Base-by-base conservation (phyloP, 1,140 invertebrate species). In the Orchesella cincta region DNA sequence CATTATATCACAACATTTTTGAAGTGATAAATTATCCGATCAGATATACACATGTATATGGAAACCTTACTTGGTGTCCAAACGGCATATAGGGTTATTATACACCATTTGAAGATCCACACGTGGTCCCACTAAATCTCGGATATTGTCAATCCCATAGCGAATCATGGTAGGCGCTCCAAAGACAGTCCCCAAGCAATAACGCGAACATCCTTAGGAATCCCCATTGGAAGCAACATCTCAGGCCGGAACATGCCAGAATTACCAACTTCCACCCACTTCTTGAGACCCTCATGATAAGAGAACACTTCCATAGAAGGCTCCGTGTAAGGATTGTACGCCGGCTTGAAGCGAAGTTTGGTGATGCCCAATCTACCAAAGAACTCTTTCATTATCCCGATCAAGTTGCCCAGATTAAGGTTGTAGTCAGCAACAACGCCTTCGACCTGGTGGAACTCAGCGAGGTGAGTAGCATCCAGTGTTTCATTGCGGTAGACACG, bases 221-320 rank as follows among this genome's bases (percentile, higher is more conserved):
- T 85, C 23, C 96, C 96, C 98, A 99, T 99, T 1, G 98, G 97
- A 62, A 95, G 85, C 74, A 99, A 86, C 95, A 99, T 95, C 88
- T 99, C 98, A 0, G 97, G 98, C 29, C 98, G 87, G 86, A 99
- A 99, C 81, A 98, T 89, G 3, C 98, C 98, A 1, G 97, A 99
- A 85, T 99, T 99, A 79, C 98, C 98, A 78, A 92, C 81, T 85
- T 93, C 92, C 20, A 93, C 90, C 91, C 90, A 92, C 83, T 91
- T 92, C 67, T 89, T 87, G 18, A 92, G 83, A 75, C 91, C 95
- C 79, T 91, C 88, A 85, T 99, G 98, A 85, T 93, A 99, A 84
- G 96, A 95, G 86, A 98, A 99, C 72, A 99, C 95, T 88, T 99
- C 98, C 98, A 99, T 99, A 83, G 96, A 98, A 12, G 98, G 98